phyloP scores from a whole-genome alignment of 2,113 vertebrate genomes.

The Eulemur macaco region DNA sequence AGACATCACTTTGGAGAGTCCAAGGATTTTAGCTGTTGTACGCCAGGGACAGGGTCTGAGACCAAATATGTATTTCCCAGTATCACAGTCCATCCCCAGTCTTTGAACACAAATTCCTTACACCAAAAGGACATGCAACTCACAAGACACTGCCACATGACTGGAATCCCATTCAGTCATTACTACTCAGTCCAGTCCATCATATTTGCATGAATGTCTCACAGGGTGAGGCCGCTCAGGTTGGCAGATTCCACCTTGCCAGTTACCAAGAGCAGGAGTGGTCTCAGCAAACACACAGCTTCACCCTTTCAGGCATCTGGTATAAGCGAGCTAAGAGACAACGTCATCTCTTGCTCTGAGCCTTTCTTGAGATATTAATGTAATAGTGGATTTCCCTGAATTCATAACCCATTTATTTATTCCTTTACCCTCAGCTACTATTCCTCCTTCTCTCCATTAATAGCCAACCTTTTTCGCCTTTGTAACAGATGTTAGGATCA shows the following conservation, averaged over 20 bases:
- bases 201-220: not conserved
- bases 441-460: not conserved
- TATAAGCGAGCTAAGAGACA: not conserved
- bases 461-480: not conserved
- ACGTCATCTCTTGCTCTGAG: too few species aligned
- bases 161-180: not conserved
- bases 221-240: not conserved
- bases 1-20: not conserved
- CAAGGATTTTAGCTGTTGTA: not conserved
- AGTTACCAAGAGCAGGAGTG: not conserved
- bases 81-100: not conserved
- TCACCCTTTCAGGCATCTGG: not conserved
- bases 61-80: not conserved
- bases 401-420: not conserved
- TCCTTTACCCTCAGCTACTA: not conserved
- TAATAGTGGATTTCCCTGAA: not conserved
- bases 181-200: not conserved
- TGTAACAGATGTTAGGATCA: not conserved
- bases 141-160: not conserved
- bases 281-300: not conserved
- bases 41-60: not conserved
- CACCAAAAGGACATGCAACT: not conserved
- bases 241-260: not conserved
- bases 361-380: not conserved
- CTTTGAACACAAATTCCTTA: not conserved